phyloP scores from a whole-genome alignment of 2,113 vertebrate genomes.

The Semnornis frantzii region DNA sequence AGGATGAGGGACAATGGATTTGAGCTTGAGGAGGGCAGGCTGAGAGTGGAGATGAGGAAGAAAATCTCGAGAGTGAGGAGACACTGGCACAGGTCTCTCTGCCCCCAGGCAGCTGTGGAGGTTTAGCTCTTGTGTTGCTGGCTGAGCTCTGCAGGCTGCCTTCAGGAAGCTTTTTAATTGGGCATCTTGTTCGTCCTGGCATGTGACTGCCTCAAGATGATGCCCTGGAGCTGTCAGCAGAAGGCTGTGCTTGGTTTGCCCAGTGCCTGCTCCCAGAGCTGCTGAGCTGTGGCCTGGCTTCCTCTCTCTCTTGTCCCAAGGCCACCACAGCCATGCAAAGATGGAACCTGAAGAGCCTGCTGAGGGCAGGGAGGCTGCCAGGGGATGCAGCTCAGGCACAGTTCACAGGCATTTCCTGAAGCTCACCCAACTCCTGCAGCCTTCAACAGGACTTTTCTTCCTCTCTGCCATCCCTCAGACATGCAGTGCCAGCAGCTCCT shows the following conservation, averaged over 20 bases:
- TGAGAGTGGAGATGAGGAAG: no score
- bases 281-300: neutral
- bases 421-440: neutral
- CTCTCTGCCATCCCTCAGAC: neutral
- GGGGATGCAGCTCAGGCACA: neutral
- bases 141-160: neutral
- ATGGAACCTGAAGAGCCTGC: neutral
- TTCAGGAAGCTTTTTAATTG: neutral
- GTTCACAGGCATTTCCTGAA: neutral
- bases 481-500: neutral
- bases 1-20: no score
- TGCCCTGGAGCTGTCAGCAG: neutral
- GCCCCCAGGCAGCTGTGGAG: neutral
- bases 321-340: neutral
- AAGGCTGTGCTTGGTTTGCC: neutral
- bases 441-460: neutral
- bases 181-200: neutral
- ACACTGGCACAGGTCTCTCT: no score
- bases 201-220: neutral
- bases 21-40: no score
- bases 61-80: no score
- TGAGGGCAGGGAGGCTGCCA: neutral
- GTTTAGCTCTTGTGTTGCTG: neutral
- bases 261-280: neutral
- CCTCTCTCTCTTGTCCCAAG: neutral